Evolutionary conservation across 2,113 vertebrate genomes (phyloP).

Genomic region (Myocastor coypus): DNA sequence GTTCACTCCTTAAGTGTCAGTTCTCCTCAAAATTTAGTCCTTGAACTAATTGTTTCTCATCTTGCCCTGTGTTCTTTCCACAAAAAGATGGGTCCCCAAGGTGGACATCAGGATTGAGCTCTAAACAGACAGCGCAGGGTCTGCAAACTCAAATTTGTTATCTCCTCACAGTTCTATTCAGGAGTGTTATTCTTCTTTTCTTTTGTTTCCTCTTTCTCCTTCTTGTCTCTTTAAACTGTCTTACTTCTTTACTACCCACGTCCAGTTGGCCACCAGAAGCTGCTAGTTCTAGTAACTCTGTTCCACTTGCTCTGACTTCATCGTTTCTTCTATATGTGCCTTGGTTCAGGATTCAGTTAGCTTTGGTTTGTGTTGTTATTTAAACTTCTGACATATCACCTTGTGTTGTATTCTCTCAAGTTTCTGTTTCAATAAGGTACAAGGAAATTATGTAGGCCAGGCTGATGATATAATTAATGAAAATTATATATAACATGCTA

Average conservation of each 20-base stretch:
- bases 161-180: background rate
- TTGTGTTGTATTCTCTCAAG: background rate
- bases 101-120: background rate
- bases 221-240: background rate
- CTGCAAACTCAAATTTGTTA: background rate
- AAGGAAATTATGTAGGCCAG: background rate
- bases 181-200: background rate
- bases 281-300: background rate
- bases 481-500: no score
- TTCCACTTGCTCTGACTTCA: background rate
- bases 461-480: background rate
- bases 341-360: background rate
- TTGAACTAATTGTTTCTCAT: background rate
- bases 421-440: background rate
- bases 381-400: background rate
- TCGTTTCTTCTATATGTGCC: background rate
- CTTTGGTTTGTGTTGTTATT: background rate
- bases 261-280: background rate
- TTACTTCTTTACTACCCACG: background rate
- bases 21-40: background rate
- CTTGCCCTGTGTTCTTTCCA: background rate
- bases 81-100: background rate
- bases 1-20: background rate
- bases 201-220: background rate
- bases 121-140: background rate